Evolutionary conservation across 1,140 invertebrate genomes (phyloP).

Genomic region (Palaemon carinicauda): DNA sequence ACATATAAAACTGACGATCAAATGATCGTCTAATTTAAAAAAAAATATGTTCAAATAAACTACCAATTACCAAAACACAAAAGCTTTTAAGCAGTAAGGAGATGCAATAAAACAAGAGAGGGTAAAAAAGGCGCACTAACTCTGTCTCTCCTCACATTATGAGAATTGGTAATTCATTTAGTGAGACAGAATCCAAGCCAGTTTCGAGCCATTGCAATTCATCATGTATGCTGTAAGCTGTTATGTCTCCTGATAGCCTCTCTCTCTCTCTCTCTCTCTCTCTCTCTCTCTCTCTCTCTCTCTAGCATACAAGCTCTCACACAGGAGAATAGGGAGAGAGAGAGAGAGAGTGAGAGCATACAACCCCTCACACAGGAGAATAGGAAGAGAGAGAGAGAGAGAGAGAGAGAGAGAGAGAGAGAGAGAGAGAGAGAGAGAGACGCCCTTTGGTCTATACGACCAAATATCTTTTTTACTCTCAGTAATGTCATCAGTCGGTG

Average conservation of each 20-base stretch:
- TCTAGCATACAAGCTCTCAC: no score
- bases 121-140: no score
- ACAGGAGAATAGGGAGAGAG: constrained; percentile 3
- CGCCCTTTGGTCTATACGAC: no score
- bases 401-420: not conserved
- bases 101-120: no score
- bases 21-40: no score
- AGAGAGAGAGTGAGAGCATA: not conserved
- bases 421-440: not conserved
- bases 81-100: no score
- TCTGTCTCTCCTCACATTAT: not conserved
- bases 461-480: no score
- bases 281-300: not conserved
- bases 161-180: not conserved
- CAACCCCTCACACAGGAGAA: no score
- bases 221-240: constrained; percentile 39
- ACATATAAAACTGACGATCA: no score
- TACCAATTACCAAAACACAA: no score
- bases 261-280: not conserved
- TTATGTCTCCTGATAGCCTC: not conserved
- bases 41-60: no score
- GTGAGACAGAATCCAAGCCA: constrained; percentile 27
- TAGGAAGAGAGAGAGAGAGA: not conserved
- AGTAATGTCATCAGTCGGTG: no score
- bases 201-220: constrained; percentile 40